These are phyloP conservation scores for Falco punctatus DNA, from an alignment of 2,113 vertebrate genomes.

Conservation along the genomic window DNA sequence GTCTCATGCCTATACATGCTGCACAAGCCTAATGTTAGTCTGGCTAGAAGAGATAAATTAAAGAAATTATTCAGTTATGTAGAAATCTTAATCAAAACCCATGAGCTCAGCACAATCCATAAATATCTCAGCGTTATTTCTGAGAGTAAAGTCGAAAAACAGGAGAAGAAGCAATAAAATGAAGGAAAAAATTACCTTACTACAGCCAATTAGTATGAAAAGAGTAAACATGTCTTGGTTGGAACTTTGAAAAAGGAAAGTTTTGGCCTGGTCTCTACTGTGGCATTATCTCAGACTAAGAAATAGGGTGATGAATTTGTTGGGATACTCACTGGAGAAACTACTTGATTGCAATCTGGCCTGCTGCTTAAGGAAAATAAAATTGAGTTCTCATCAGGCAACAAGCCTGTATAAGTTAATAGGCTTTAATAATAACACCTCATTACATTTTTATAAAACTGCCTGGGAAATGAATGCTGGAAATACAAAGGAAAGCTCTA, in stretches of 20 bases:
- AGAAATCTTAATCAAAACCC: constrained; percentile 16
- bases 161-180: not conserved
- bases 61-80: not conserved
- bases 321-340: constrained; percentile 45
- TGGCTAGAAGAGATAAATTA: not conserved
- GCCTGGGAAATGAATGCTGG: constrained; percentile 62
- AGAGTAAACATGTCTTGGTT: constrained; percentile 20
- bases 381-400: constrained; percentile 66
- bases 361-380: constrained; percentile 64
- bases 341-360: constrained; percentile 73
- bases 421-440: constrained; percentile 72
- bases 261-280: constrained; percentile 10
- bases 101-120: constrained; percentile 2
- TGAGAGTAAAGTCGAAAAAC: not conserved
- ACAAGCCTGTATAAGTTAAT: constrained; percentile 65
- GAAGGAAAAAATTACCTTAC: not conserved
- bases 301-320: constrained; percentile 62
- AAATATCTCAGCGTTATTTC: constrained; percentile 3
- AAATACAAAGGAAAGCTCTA: constrained; percentile 61
- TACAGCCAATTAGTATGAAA: constrained; percentile 1
- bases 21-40: not conserved
- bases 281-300: constrained; percentile 63
- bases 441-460: constrained; percentile 63
- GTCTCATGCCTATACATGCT: constrained; percentile 21
- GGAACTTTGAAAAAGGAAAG: not conserved